Base-by-base conservation (phyloP, 2,888 invertebrate genomes). In the Cataglyphis livida region DNA sequence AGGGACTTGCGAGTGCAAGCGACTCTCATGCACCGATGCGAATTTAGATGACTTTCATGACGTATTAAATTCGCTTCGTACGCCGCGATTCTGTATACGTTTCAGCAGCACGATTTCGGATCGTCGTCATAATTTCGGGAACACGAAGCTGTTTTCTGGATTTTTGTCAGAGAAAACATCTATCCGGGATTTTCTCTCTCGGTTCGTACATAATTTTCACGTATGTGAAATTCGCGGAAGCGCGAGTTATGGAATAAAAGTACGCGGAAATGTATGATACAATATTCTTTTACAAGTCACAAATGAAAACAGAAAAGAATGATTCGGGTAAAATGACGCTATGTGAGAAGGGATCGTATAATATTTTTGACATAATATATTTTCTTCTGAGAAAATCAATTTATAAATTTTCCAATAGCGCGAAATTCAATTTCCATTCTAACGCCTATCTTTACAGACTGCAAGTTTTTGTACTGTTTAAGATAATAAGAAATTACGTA, bases 1-100 rank as follows among this genome's bases (percentile, higher is more conserved):
- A 75, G 54, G 44, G 74, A 64, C 57, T 51, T 15, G 83, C 54
- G 54, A 48, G 28, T 51, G 41, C 44, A 62, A 64, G 35, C 21
- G 51, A 44, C 35, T 65, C 64, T 75, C 70, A 66, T 68, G 51
- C 62, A 59, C 61, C 75, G 65, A 74, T 75, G 59, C 76, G 81
- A 82, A 83, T 82, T 83, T 83, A 76, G 82, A 83, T 79, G 79
- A 28, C 75, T 84, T 82, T 86, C 82, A 64, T 84, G 76, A 75
- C 75, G 59, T 84, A 85, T 86, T 84, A 84, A 84, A 83, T 82
- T 86, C 79, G 79, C 78, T 66, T 74, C 48, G 82, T 65, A 70
- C 32, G 61, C 15, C 28, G 59, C 48, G 38, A n/a, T 71, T 38
- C 70, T 78, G 75, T 83, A 76, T 76, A 79, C 68, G 78, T 25